Evolutionary conservation across 1,140 invertebrate genomes (phyloP).

Genomic region (silkworm (Bombyx mori)): ASM3026992v2 NC_085117.1:6869501-6870000

Average conservation of each 20-base stretch:
- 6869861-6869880: slow-evolving; percentile 12
- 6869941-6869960: slow-evolving; percentile 61
- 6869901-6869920: slow-evolving; percentile 60
- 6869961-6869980: slow-evolving; percentile 69
- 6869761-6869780: background rate
- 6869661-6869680: slow-evolving; percentile 45
- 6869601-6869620: slow-evolving; percentile 16
- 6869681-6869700: slow-evolving; percentile 64
- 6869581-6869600: slow-evolving; percentile 53
- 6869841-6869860: slow-evolving; percentile 17
- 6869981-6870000: slow-evolving; percentile 36
- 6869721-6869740: slow-evolving; percentile 16
- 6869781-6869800: slow-evolving; percentile 12
- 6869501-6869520: slow-evolving; percentile 7
- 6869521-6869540: slow-evolving; percentile 58
- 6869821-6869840: slow-evolving; percentile 63
- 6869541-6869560: slow-evolving; percentile 64
- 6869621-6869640: slow-evolving; percentile 1
- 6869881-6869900: slow-evolving; percentile 62
- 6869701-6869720: slow-evolving; percentile 62
- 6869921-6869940: slow-evolving; percentile 69
- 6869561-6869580: slow-evolving; percentile 65
- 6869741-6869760: background rate
- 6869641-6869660: slow-evolving; percentile 57
- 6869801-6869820: slow-evolving; percentile 63